phyloP scores from a whole-genome alignment of 2,888 invertebrate genomes.

The Cybosia mesomella region DNA sequence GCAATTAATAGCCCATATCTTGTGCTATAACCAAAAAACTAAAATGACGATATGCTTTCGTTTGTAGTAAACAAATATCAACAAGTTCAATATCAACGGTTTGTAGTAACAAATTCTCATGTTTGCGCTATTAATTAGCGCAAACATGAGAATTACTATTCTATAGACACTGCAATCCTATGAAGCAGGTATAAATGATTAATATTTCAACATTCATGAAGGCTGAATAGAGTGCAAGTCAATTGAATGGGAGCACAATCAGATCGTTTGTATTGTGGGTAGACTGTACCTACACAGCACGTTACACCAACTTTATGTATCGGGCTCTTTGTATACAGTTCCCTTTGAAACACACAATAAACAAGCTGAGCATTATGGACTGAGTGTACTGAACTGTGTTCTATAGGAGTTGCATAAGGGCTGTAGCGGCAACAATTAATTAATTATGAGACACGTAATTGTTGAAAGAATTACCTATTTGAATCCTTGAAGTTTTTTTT shows the following conservation, averaged over 20 bases:
- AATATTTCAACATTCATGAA: constrained; percentile 47
- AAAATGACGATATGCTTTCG: no score
- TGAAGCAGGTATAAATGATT: constrained; percentile 38
- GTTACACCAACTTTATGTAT: constrained; percentile 62
- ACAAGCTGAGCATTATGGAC: constrained; percentile 65
- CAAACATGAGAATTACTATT: background rate
- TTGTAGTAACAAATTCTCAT: no score
- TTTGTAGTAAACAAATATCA: no score
- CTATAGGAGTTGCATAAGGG: constrained; percentile 30
- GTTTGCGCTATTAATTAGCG: background rate
- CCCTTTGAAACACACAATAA: constrained; percentile 74
- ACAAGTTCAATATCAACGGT: no score
- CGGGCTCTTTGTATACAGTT: constrained; percentile 63
- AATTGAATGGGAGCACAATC: constrained; percentile 57
- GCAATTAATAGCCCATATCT: background rate
- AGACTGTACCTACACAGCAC: constrained; percentile 47
- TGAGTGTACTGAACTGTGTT: constrained; percentile 61
- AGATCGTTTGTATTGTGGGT: constrained; percentile 55
- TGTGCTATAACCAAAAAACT: no score
- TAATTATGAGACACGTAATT: constrained; percentile 17
- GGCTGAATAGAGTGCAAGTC: constrained; percentile 46
- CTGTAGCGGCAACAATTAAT: constrained; percentile 26
- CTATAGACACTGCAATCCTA: background rate
- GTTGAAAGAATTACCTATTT: constrained; percentile 8
- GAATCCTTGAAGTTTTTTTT: no score